Evolutionary conservation across 2,888 invertebrate genomes (phyloP).

Genomic region (Mermis nigrescens): DNA sequence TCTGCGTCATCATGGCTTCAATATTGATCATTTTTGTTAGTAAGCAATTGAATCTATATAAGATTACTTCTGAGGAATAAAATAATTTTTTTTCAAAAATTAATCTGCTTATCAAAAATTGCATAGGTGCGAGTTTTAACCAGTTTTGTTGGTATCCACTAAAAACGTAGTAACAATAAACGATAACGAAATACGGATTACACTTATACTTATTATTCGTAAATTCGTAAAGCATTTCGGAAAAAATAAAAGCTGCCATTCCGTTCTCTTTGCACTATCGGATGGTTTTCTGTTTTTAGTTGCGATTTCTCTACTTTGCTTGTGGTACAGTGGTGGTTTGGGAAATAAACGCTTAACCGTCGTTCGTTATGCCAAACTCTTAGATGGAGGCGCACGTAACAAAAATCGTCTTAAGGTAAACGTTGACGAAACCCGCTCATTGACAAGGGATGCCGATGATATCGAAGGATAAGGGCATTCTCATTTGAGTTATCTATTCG

Average conservation of each 20-base stretch:
- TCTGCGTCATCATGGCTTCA: neutral
- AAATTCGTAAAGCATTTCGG: no score
- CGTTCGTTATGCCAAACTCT: neutral
- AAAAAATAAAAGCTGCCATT: neutral
- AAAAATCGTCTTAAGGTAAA: neutral
- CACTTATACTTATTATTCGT: no score
- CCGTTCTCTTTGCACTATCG: neutral
- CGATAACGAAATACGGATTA: no score
- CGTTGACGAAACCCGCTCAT: neutral
- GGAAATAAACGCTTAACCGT: neutral
- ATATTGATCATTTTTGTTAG: neutral
- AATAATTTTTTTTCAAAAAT: no score
- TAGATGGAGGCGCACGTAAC: neutral
- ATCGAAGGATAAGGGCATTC: slow-evolving; percentile 11
- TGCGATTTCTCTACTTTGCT: neutral
- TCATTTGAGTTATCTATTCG: slow-evolving; percentile 16
- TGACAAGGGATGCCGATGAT: neutral
- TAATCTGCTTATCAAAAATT: no score
- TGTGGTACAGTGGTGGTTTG: neutral
- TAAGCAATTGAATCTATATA: no score
- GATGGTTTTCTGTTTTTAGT: neutral
- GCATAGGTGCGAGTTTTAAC: no score
- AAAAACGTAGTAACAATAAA: no score
- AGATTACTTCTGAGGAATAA: no score
- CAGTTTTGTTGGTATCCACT: no score